Evolutionary conservation across 2,113 vertebrate species (phyloP).

Genomic region (Dicrurus megarhynchus): DNA sequence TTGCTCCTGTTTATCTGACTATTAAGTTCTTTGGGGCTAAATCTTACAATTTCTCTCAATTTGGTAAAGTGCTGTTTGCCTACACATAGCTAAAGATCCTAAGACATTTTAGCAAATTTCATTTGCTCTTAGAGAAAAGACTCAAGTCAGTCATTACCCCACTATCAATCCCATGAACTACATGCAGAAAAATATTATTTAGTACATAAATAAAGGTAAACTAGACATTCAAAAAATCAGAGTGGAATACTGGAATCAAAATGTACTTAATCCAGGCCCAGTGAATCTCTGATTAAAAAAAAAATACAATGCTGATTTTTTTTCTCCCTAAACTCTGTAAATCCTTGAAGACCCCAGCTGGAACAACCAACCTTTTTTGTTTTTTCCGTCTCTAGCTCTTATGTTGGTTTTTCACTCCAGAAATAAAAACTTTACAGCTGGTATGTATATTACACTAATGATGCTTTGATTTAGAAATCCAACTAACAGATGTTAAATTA

Average conservation of each 20-base stretch:
- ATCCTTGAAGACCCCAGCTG: background rate
- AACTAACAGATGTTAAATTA: slow-evolving; percentile 3
- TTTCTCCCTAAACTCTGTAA: background rate
- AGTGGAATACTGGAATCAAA: background rate
- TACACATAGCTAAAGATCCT: background rate
- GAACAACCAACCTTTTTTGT: background rate
- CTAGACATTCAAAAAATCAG: background rate
- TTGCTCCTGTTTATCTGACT: background rate
- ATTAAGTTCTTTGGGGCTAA: background rate
- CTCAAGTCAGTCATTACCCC: background rate
- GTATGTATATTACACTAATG: background rate
- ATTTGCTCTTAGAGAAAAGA: background rate
- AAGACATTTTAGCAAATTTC: background rate
- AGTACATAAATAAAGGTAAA: background rate
- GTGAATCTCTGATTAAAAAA: background rate
- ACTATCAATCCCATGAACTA: background rate
- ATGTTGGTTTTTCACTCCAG: background rate
- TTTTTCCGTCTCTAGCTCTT: background rate
- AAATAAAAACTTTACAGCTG: background rate
- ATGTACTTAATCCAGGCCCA: background rate
- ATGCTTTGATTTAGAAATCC: slow-evolving; percentile 1
- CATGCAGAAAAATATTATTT: background rate
- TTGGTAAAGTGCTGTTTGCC: background rate
- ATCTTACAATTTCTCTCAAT: background rate
- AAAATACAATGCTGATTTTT: background rate